Percentiles rank a stretch among this genome's conserved stretches.
phyloP scores from a whole-genome alignment of 2,113 vertebrate species.

The Ellobius talpinus region DNA sequence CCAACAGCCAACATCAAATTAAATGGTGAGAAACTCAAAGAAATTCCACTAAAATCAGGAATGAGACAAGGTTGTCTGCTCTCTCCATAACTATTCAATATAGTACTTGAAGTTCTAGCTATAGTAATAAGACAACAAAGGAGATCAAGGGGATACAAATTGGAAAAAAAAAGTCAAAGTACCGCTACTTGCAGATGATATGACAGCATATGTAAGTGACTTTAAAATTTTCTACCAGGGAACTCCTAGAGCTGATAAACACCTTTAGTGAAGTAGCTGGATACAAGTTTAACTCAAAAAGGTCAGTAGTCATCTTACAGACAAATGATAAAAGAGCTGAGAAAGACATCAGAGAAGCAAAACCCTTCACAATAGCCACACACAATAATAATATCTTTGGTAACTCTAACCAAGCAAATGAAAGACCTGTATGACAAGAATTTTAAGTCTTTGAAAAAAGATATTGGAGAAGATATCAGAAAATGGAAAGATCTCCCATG shows the following conservation, averaged over 20 bases:
- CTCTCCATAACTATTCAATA: not conserved
- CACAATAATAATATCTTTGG: not conserved
- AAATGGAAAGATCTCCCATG: not conserved
- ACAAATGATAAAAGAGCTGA: not conserved
- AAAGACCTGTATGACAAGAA: not conserved
- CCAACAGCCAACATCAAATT: not conserved
- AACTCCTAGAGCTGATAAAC: not conserved
- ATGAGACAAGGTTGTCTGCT: not conserved
- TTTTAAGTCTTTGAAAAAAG: not conserved
- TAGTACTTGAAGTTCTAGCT: not conserved
- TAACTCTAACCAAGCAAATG: not conserved
- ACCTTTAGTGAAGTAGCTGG: not conserved
- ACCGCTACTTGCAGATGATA: not conserved
- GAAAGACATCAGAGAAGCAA: not conserved
- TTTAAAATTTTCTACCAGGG: not conserved
- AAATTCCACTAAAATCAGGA: not conserved
- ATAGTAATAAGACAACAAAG: not conserved
- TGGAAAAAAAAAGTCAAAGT: not conserved
- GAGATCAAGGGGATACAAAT: not conserved
- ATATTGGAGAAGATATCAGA: not conserved
- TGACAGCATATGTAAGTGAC: not conserved
- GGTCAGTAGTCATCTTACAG: not conserved
- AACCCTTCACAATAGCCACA: not conserved
- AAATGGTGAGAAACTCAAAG: not conserved
- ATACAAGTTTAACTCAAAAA: not conserved